These are phyloP conservation scores for Eristalinus sepulchralis DNA, from an alignment of 2,888 invertebrate genomes.

Conservation along the genomic window DNA sequence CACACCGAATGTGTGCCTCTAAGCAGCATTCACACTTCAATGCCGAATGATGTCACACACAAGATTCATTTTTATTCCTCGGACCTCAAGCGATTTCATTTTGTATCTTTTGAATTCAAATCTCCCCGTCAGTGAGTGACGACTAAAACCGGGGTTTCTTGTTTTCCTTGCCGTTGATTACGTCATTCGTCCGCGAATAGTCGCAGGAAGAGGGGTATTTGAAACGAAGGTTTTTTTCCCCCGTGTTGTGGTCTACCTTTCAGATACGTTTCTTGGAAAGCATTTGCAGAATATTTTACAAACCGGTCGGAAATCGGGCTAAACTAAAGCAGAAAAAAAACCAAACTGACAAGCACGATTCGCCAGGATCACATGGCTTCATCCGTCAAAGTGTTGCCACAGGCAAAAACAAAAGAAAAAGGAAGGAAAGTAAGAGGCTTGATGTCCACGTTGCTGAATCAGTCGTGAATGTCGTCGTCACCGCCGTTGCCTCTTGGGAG, in stretches of 20 bases:
- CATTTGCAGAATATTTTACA: neutral
- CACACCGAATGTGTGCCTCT: slow-evolving; percentile 13
- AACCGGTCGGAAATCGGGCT: neutral
- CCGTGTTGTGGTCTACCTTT: neutral
- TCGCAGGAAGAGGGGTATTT: neutral
- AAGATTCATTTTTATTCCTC: slow-evolving; percentile 7
- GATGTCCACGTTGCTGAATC: neutral
- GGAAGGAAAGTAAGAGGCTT: too few species aligned
- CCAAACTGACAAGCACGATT: neutral
- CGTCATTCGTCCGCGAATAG: slow-evolving; percentile 53
- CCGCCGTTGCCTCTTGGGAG: neutral
- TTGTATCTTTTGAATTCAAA: slow-evolving; percentile 25
- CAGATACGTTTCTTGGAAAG: slow-evolving; percentile 39
- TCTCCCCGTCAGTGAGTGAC: neutral
- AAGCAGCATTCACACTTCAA: slow-evolving; percentile 23
- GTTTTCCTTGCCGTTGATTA: slow-evolving; percentile 17
- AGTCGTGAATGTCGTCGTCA: neutral
- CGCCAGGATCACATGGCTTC: neutral
- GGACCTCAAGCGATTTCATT: neutral
- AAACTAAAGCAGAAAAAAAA: neutral
- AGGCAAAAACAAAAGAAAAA: neutral
- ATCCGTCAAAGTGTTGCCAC: neutral
- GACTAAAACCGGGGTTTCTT: slow-evolving; percentile 16
- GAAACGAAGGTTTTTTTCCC: neutral
- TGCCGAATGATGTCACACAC: slow-evolving; percentile 53